A percentile compares a stretch with the other conserved stretches of the same genome.
Conservation (phyloP, 2,797 vertebrate genomes). For the Bucorvus abyssinicus region DNA sequence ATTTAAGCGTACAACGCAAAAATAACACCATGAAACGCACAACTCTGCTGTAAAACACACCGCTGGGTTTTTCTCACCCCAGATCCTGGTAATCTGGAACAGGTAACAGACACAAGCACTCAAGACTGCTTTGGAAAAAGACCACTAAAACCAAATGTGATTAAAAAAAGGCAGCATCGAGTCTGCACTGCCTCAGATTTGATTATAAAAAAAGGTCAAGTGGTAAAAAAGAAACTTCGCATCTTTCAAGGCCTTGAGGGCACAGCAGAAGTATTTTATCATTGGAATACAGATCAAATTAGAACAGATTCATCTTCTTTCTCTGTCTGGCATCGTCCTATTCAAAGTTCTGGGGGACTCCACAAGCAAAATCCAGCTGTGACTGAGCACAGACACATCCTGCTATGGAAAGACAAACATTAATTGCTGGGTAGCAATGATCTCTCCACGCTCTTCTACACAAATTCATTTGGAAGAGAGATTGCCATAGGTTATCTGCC, state of each 20-base stretch:
- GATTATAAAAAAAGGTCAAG: slow-evolving; percentile 38
- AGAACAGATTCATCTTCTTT: slow-evolving; percentile 11
- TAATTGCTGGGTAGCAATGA: not conserved
- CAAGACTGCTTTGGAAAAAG: not conserved
- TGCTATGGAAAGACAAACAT: not conserved
- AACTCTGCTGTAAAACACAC: not conserved
- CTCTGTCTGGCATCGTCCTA: not conserved
- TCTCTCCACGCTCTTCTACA: not conserved
- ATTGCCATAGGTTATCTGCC: not conserved
- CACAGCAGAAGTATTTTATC: not conserved
- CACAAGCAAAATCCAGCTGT: not conserved
- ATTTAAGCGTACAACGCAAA: not conserved
- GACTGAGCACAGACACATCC: not conserved
- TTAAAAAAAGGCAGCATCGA: not conserved
- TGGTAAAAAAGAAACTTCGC: slow-evolving; percentile 35
- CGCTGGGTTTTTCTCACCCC: not conserved
- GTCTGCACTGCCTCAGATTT: not conserved
- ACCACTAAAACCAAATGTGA: not conserved
- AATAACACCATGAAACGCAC: not conserved
- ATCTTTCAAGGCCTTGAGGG: not conserved
- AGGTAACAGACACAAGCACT: not conserved
- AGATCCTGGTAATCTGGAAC: not conserved
- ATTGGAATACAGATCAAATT: not conserved
- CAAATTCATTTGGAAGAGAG: not conserved
- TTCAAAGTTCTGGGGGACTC: not conserved